Percentiles rank a stretch among this genome's conserved stretches.
Conservation (phyloP, 2,888 invertebrate species). For the Opisthograptis luteolata region DNA sequence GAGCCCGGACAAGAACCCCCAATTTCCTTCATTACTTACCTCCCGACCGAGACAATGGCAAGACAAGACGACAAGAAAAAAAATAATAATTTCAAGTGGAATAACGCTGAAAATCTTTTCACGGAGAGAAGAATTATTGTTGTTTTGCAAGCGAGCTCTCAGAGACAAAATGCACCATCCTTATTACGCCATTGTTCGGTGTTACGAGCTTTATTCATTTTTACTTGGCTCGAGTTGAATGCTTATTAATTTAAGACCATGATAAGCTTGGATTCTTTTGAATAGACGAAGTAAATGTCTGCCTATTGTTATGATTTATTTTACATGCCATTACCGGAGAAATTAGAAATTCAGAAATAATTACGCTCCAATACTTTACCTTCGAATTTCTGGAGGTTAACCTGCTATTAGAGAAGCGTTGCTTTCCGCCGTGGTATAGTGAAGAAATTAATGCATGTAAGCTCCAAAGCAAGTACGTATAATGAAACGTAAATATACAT, state of each 20-base stretch:
- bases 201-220: slow-evolving; percentile 84
- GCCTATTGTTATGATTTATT: slow-evolving; percentile 78
- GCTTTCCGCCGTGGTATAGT: slow-evolving; percentile 42
- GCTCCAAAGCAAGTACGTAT: slow-evolving; percentile 57
- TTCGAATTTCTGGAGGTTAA: slow-evolving; percentile 19
- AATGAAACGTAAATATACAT: slow-evolving; percentile 76
- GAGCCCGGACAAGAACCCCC: slow-evolving; percentile 72
- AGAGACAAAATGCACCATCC: slow-evolving; percentile 84
- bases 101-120: slow-evolving; percentile 84
- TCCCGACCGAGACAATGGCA: slow-evolving; percentile 82
- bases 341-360: slow-evolving; percentile 43
- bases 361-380: slow-evolving; percentile 28
- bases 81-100: slow-evolving; percentile 84
- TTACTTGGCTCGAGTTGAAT: slow-evolving; percentile 84
- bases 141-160: slow-evolving; percentile 83
- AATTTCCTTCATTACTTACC: slow-evolving; percentile 84
- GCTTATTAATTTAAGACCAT: slow-evolving; percentile 84
- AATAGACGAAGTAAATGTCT: slow-evolving; percentile 79
- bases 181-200: slow-evolving; percentile 83
- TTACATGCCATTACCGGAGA: slow-evolving; percentile 69
- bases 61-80: slow-evolving; percentile 80
- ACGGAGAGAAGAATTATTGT: slow-evolving; percentile 84
- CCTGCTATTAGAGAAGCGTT: slow-evolving; percentile 32
- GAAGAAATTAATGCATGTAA: slow-evolving; percentile 70
- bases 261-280: slow-evolving; percentile 83